Percentiles rank a stretch among this genome's conserved stretches.
These are phyloP conservation scores for Pogonus chalceus DNA, from an alignment of 1,140 invertebrate genomes.

Conservation along the genomic window DNA sequence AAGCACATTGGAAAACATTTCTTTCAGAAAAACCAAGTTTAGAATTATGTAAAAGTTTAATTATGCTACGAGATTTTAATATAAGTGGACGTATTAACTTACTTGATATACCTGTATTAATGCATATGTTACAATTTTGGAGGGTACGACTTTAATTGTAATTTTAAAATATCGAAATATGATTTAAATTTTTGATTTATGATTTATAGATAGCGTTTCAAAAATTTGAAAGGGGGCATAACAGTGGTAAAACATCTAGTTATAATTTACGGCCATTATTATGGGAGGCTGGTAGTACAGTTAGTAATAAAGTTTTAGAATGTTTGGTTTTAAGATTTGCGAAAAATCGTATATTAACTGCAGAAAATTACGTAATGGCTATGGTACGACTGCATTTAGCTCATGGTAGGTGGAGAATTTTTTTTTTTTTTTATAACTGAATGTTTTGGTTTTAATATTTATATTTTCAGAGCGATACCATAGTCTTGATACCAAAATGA, in stretches of 20 bases:
- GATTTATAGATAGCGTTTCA: conserved; percentile 47
- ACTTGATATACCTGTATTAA: conserved; percentile 48
- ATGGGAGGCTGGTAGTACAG: conserved; percentile 58
- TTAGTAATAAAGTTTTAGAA: conserved; percentile 66
- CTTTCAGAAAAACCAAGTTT: conserved; percentile 42
- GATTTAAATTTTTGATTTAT: conserved; percentile 18
- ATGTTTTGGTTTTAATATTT: conserved; percentile 14
- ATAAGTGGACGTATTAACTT: conserved; percentile 51
- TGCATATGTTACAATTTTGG: conserved; percentile 57
- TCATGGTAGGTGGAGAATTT: conserved; percentile 44
- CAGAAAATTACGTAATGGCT: conserved; percentile 57
- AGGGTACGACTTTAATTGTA: conserved; percentile 36
- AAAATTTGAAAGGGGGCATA: conserved; percentile 47
- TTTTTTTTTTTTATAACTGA: background rate
- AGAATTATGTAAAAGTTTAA: conserved; percentile 53
- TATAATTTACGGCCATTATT: conserved; percentile 53
- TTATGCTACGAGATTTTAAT: conserved; percentile 56
- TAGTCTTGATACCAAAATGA: conserved; percentile 61
- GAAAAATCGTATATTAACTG: conserved; percentile 46
- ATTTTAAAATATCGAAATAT: background rate
- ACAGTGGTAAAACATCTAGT: conserved; percentile 48
- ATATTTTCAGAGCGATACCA: conserved; percentile 53
- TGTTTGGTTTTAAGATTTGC: conserved; percentile 58
- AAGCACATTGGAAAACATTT: conserved; percentile 45
- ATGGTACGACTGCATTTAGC: conserved; percentile 60